Conservation (phyloP, 2,888 invertebrate genomes). For the Agelastica alni region DNA sequence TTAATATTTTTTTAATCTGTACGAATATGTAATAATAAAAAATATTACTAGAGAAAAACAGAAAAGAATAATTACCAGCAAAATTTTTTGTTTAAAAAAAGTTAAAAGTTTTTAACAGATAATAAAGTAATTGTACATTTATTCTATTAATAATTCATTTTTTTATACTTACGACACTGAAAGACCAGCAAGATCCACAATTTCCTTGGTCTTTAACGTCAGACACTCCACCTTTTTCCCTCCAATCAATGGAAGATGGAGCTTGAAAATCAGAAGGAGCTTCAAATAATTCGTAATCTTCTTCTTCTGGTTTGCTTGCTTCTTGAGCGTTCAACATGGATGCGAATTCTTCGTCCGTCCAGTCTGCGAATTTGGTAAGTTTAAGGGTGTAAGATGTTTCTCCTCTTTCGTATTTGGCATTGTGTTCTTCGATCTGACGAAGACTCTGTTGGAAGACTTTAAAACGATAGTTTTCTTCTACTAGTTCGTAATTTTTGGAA, state of each 20-base stretch:
- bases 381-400: not conserved
- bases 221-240: not conserved
- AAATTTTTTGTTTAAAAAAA: too few relatives aligned
- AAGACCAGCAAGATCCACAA: not conserved
- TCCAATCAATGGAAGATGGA: not conserved
- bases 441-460: slow-evolving; percentile 17
- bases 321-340: not conserved
- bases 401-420: slow-evolving; percentile 13
- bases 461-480: slow-evolving; percentile 13
- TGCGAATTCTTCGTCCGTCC: not conserved
- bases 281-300: not conserved
- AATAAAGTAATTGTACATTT: too few relatives aligned
- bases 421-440: slow-evolving; percentile 9
- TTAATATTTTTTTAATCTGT: not conserved
- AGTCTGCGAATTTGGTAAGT: slow-evolving; percentile 10
- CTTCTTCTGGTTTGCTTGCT: not conserved
- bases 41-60: too few relatives aligned
- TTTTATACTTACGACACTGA: slow-evolving; percentile 1
- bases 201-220: not conserved
- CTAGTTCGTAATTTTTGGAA: not conserved
- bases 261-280: not conserved
- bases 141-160: too few relatives aligned
- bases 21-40: not conserved
- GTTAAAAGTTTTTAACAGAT: too few relatives aligned
- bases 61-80: too few relatives aligned